Evolutionary conservation across 2,888 invertebrate genomes (phyloP), one percentile per base, ranked within the genome.

Genomic region (Alviniconcha strummeri): DNA sequence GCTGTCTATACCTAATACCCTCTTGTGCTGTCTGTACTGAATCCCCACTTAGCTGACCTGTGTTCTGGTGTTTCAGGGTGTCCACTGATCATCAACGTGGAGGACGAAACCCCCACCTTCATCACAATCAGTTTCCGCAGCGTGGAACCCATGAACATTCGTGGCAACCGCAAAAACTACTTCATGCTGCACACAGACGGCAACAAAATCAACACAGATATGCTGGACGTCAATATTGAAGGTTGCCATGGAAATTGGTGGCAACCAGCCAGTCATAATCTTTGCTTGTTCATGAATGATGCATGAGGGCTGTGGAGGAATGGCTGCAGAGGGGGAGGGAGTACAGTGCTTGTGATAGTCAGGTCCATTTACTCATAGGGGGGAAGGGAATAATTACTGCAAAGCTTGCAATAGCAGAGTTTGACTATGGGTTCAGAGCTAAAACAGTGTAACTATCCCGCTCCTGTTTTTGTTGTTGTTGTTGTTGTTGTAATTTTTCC

Each of bases 171-270:
- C 79, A 83, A 83, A 60, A 86, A 83, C 82, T 84, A 84, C 81
- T 90, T 90, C 84, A 83, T 91, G 69, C 87, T 92, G 19, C 89
- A 91, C 83, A 87, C 89, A 56, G 85, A 89, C 19, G 89, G 90
- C 69, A 86, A 88, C 67, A 82, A 88, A 77, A 85, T 90, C n/a
- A 90, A 91, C 78, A 77, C 87, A 54, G 87, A 87, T 82, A 86
- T 89, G 77, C 83, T 91, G 71, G 83, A 90, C 75, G 88, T 91
- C 84, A 86, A 87, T 78, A 90, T 92, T 80, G 88, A 89, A 92
- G 91, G 92, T 92, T 86, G 86, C 85, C 85, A 82, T 83, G 85
- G 80, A 81, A 56, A 75, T 55, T 54, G 15, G 55, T 54, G 36
- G 77, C 55, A 36, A 19, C 77, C 69, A 56, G 77, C 60, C 72